Evolutionary conservation across 1,140 invertebrate genomes (phyloP).

Genomic region (Armadillidium nasatum): DNA sequence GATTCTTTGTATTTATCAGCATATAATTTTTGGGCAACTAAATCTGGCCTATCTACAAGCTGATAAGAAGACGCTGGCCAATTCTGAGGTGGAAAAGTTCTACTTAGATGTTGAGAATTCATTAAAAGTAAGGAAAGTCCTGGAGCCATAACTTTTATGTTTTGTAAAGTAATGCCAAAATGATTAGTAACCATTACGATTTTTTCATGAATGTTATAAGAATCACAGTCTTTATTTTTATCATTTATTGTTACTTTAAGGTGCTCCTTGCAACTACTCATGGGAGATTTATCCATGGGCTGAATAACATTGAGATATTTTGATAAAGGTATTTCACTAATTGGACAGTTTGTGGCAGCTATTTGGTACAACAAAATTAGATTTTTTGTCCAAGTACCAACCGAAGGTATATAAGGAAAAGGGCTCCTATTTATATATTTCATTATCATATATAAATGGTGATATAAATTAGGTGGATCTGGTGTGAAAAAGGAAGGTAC

Average conservation of each 20-base stretch:
- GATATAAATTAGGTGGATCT: slow-evolving; percentile 41
- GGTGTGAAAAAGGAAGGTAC: slow-evolving; percentile 43
- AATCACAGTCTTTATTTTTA: neutral
- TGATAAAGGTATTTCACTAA: slow-evolving; percentile 30
- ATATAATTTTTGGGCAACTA: slow-evolving; percentile 52
- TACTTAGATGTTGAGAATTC: slow-evolving; percentile 68
- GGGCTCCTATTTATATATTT: slow-evolving; percentile 25
- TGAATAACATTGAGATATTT: slow-evolving; percentile 30
- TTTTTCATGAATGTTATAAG: slow-evolving; percentile 38
- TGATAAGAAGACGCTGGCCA: slow-evolving; percentile 71
- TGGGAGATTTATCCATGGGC: slow-evolving; percentile 18
- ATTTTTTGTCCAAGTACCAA: slow-evolving; percentile 36
- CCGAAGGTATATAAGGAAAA: slow-evolving; percentile 40
- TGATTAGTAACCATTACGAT: slow-evolving; percentile 39
- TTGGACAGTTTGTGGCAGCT: slow-evolving; percentile 32
- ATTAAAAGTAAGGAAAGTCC: slow-evolving; percentile 69
- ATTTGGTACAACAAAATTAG: slow-evolving; percentile 37
- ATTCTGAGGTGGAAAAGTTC: slow-evolving; percentile 67
- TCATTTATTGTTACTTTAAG: slow-evolving; percentile 8
- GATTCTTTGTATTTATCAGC: slow-evolving; percentile 19
- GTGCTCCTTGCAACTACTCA: neutral
- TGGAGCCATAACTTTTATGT: slow-evolving; percentile 69
- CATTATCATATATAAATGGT: slow-evolving; percentile 38
- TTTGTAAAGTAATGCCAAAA: slow-evolving; percentile 59
- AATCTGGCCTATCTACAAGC: slow-evolving; percentile 72